Base-by-base conservation (phyloP, 2,888 invertebrate species). In the Hymenopus coronatus region DNA sequence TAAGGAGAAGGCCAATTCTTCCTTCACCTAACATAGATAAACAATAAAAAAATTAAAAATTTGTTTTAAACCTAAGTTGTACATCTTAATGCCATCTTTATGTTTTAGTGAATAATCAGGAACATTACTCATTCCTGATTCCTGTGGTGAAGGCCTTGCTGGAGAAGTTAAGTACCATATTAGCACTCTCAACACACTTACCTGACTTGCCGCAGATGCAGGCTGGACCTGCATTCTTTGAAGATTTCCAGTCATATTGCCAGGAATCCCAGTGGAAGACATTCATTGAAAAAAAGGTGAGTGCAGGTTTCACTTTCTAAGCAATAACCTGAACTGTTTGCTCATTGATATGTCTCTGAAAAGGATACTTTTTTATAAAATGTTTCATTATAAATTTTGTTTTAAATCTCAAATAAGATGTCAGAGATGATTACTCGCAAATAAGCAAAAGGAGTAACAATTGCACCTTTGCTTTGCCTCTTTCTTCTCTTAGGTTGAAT, bases 131-230 rank as follows among this genome's bases (percentile, higher is more conserved):
- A 4, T 95, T 95, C 91, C 92, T 95, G 33, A 94, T 95, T 92
- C 95, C 95, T 1, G 94, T 95, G 25, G 93, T 96, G 93, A 95
- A 95, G 92, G 95, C 95, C 0, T 92, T 96, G 82, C 92, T 96
- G 84, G 95, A 95, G 90, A 95, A 95, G 92, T 92, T 93, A 14
- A 92, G 92, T 33, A 92, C 92, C 3, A 89, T 90, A 15, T 89
- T 92, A 14, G 90, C 91, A 88, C 90, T 92, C 28, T 89, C 90
- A 28, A 93, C 93, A 83, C 92, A 94, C 86, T 90, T 94, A 82
- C 94, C 94, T 0, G 93, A 94, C 90, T 91, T 95, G 84, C 95
- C 95, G 0, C 93, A 93, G 8, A 94, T 94, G 2, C 93, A 94
- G 15, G 93, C 94, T 25, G 95, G 95, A 2, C 95, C 95, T 0